Evolutionary conservation across 2,888 invertebrate genomes (phyloP), one percentile per base, ranked within the genome.

Genomic region (Meteorus cinctellus): DNA sequence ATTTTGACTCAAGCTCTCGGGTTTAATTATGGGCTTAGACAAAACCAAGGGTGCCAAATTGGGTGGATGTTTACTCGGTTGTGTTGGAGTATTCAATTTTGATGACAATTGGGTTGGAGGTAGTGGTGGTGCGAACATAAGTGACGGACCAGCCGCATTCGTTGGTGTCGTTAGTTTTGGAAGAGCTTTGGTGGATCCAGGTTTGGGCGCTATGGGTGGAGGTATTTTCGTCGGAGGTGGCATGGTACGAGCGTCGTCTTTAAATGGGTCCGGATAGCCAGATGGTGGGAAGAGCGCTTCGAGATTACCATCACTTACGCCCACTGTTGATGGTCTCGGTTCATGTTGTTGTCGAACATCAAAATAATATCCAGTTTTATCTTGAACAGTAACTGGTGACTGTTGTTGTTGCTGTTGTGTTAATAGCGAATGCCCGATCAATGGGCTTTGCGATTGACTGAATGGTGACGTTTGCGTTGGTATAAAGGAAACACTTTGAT

Each of bases 231-330:
- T 68, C 14, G 88, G 79, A 1, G 87, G 87, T 16, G 87, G 85
- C 85, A 88, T 85, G 1, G 85, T 79, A 63, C 87, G 83, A 4
- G 84, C 77, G 72, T 91, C 91, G 81, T 94, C 94, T 89, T 93
- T 92, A 83, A 94, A 94, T 4, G 94, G 94, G 91, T 94, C 94
- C 27, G 94, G 94, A 90, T 93, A 94, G 55, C 92, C 90, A 81
- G 94, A 91, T 78, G 92, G 91, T 84, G 93, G 93, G 85, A 94
- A 94, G 69, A 94, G 89, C 80, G 92, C 92, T 82, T 93, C 93
- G 79, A 93, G 88, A 80, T 91, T 90, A 73, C 91, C 90, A 59
- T 90, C 90, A 16, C 78, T 81, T 0, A 74, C 78, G 16, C 78
- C 68, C 8, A 76, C 67, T 41, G 80, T 77, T 2, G 80, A 66